These are phyloP conservation scores for Ursus arctos DNA, from an alignment of 2,113 vertebrate species.

Conservation along the genomic window DNA sequence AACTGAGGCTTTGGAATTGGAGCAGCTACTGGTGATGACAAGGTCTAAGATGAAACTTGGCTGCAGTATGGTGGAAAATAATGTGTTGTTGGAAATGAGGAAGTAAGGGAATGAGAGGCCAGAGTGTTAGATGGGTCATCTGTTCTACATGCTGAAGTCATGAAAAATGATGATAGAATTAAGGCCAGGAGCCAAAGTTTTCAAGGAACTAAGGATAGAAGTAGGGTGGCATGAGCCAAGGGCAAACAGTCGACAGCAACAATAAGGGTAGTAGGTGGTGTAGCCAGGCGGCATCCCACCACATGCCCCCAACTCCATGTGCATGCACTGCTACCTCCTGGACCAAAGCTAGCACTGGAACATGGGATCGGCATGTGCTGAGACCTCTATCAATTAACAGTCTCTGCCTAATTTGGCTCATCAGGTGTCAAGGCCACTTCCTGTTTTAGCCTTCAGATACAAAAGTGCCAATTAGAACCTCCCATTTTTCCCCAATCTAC, in stretches of 20 bases:
- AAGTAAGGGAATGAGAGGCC: not conserved
- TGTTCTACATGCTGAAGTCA: slow-evolving; percentile 33
- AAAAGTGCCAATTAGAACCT: not conserved
- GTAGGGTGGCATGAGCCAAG: not conserved
- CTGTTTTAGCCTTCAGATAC: not conserved
- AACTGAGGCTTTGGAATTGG: slow-evolving; percentile 25
- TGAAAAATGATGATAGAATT: slow-evolving; percentile 26
- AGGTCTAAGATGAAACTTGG: slow-evolving; percentile 60
- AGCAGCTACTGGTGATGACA: slow-evolving; percentile 49
- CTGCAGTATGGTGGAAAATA: not conserved
- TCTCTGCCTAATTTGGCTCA: not conserved
- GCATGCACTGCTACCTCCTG: not conserved
- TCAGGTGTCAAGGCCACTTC: not conserved
- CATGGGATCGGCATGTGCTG: not conserved
- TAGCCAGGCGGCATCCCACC: not conserved
- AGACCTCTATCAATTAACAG: not conserved
- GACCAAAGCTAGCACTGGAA: not conserved
- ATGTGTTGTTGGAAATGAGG: slow-evolving; percentile 2
- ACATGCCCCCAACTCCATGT: not conserved
- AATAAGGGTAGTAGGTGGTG: not conserved
- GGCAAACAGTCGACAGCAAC: not conserved
- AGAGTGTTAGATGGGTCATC: slow-evolving; percentile 8
- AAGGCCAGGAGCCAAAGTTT: not conserved
- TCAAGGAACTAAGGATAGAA: not conserved
- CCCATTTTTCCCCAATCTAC: not conserved